Conservation (phyloP, 2,113 vertebrate genomes). For the Saguinus midas region DNA sequence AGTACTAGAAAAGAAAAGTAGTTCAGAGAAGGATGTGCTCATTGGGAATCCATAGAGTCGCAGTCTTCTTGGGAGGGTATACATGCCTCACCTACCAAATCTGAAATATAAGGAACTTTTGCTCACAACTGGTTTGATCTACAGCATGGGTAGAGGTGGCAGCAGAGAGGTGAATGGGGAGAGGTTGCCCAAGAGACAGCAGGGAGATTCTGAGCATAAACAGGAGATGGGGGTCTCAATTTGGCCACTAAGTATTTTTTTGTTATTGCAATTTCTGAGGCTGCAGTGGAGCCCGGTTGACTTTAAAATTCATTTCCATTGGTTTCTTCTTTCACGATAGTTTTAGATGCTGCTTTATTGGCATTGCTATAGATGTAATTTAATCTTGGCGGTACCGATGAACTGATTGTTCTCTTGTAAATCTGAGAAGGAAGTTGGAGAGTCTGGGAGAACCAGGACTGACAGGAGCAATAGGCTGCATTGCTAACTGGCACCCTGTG, state of each 20-base stretch:
- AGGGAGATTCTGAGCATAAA: background rate
- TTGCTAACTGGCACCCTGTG: background rate
- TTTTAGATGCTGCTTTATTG: background rate
- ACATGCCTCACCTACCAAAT: background rate
- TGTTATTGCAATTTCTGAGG: background rate
- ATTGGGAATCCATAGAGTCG: background rate
- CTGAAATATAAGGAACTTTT: background rate
- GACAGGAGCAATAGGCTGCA: background rate
- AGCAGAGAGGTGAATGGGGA: background rate
- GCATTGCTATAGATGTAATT: background rate
- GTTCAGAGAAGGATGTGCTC: background rate
- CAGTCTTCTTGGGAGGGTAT: background rate
- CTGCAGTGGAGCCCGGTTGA: background rate
- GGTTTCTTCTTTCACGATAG: background rate
- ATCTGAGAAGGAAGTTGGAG: background rate
- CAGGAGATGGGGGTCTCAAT: background rate
- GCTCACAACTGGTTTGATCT: background rate
- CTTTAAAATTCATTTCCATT: background rate
- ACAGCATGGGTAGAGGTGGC: background rate
- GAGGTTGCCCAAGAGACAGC: background rate
- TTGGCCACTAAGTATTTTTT: background rate
- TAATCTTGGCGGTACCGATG: background rate
- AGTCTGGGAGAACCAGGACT: background rate
- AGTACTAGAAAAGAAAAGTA: background rate
- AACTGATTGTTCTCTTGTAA: background rate